Evolutionary conservation across 2,888 invertebrate genomes (phyloP).

Genomic region (Drosophila flavopinicola): DNA sequence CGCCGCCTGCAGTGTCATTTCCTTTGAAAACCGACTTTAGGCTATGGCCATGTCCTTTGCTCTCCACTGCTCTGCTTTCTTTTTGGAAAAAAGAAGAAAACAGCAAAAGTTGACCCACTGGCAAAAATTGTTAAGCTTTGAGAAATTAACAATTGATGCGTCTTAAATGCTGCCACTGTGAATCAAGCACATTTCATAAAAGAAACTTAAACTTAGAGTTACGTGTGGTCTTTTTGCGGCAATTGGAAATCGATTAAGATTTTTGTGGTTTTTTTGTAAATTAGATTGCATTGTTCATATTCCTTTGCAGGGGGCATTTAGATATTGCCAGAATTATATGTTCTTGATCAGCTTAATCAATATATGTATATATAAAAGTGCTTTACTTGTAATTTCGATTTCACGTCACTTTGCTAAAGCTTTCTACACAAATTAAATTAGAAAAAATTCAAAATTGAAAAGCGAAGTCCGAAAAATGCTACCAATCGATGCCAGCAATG

Average conservation of each 20-base stretch:
- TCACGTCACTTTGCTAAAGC: not conserved
- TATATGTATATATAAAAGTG: no score
- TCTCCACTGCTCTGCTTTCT: not conserved
- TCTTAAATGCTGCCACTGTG: constrained; percentile 12
- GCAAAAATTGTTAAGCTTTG: constrained; percentile 21
- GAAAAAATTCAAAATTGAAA: constrained; percentile 11
- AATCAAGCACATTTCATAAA: constrained; percentile 3
- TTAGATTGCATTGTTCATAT: no score
- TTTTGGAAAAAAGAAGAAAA: constrained; percentile 1
- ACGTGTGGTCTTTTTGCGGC: no score
- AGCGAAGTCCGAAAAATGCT: constrained; percentile 29
- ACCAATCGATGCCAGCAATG: constrained; percentile 53
- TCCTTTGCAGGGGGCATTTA: no score
- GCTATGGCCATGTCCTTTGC: constrained; percentile 29
- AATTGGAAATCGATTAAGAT: no score
- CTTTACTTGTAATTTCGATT: no score
- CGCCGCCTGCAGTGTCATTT: constrained; percentile 43
- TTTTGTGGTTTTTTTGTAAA: no score
- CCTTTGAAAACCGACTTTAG: constrained; percentile 37
- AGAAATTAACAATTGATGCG: constrained; percentile 25
- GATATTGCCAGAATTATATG: no score
- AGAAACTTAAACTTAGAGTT: no score
- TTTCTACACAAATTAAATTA: not conserved
- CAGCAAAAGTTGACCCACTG: constrained; percentile 11
- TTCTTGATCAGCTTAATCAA: no score